Base-by-base conservation (phyloP, 2,113 vertebrate genomes). In the Lophotis ruficrista region DNA sequence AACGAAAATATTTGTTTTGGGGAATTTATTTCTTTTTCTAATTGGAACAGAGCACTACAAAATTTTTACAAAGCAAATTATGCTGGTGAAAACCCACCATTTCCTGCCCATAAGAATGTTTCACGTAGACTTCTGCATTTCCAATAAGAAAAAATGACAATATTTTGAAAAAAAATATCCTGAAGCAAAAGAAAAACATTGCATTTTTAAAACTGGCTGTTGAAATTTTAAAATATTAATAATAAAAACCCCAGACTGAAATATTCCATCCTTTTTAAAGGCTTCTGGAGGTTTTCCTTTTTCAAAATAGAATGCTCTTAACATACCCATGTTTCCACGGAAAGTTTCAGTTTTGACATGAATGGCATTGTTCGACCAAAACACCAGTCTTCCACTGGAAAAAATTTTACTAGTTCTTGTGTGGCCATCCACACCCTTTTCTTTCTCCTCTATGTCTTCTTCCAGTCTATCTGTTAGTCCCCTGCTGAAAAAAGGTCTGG, bases 291-390 rank as follows among this genome's bases (percentile, higher is more conserved):
- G 43, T 56, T 81, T 92, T 83, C 14, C 7, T 91, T 94, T 79
- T 80, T 62, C 84, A 90, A 88, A 93, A 83, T 47, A 85, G 91
- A 91, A 80, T 45, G 14, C 24, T 87, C 41, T 41, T 81, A 33
- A 65, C 84, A 69, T 41, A 85, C 2, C 17, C 87, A 30, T 71
- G 18, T 94, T 93, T 95, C 87, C 91, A 96, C 3, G 6, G 87
- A 90, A 93, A 85, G 37, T 87, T 95, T 76, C 78, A 27, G 54
- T 66, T 89, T 83, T 84, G 75, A 81, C 56, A 91, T 61, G 68
- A 94, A 90, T 64, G n/a, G 37, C 33, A 90, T 68, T 90, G 80
- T 87, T 71, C 57, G 35, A 76, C 48, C 5, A 23, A 70, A 79
- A 90, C 70, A n/a, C 0, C 12, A 57, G 8, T 50, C 38, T 90